Percentiles rank a stretch among this genome's conserved stretches.
Evolutionary conservation across 1,140 invertebrate genomes (phyloP).

Genomic region (Idris sp.): DNA sequence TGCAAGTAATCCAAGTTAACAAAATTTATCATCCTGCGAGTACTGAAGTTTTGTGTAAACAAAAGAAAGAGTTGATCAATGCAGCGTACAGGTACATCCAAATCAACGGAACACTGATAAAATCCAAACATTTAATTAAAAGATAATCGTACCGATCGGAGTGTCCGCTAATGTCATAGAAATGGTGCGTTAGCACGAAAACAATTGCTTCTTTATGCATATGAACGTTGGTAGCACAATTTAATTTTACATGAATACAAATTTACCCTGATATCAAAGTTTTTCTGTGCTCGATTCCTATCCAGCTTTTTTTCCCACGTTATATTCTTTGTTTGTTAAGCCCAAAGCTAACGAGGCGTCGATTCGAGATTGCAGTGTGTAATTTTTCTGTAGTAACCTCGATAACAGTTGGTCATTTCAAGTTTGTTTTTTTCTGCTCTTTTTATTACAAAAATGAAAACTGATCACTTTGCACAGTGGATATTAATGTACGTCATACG

Average conservation of each 20-base stretch:
- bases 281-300: slow-evolving; percentile 48
- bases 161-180: slow-evolving; percentile 71
- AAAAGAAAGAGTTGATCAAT: too few relatives aligned
- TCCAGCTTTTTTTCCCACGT: slow-evolving; percentile 55
- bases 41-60: slow-evolving; percentile 38
- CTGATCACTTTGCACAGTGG: slow-evolving; percentile 8
- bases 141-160: slow-evolving; percentile 74
- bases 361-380: slow-evolving; percentile 44
- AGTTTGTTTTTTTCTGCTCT: slow-evolving; percentile 32
- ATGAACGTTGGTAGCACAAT: slow-evolving; percentile 68
- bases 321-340: slow-evolving; percentile 58
- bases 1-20: slow-evolving; percentile 19
- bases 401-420: slow-evolving; percentile 44
- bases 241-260: slow-evolving; percentile 76
- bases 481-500: slow-evolving; percentile 37
- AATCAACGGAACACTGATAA: slow-evolving; percentile 62
- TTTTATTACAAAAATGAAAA: too few relatives aligned
- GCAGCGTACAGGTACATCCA: slow-evolving; percentile 2
- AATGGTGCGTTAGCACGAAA: slow-evolving; percentile 56
- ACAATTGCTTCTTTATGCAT: slow-evolving; percentile 71
- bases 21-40: slow-evolving; percentile 21
- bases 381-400: slow-evolving; percentile 41
- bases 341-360: slow-evolving; percentile 54
- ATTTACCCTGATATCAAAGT: slow-evolving; percentile 67
- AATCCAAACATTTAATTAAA: slow-evolving; percentile 76